A percentile compares a stretch with the other conserved stretches of the same genome.
Evolutionary conservation across 2,113 vertebrate species (phyloP).

Genomic region (Bostrychus sinensis): DNA sequence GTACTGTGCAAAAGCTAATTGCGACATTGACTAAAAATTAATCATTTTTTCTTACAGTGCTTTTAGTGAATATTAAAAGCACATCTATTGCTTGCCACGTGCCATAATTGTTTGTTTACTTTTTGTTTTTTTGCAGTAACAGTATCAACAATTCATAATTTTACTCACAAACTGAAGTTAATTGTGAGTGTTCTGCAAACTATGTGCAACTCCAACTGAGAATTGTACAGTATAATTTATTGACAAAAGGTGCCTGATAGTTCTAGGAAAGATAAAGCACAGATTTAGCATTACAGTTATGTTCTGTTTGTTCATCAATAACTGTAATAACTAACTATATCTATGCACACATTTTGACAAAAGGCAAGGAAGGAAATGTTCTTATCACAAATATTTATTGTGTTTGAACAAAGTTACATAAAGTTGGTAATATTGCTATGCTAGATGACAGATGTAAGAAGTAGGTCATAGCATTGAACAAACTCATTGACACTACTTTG

Average conservation of each 20-base stretch:
- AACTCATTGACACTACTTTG: conserved; percentile 54
- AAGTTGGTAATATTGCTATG: conserved; percentile 35
- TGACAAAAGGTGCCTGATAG: no score
- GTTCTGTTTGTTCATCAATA: no score
- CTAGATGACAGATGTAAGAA: conserved; percentile 65
- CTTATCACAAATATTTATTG: conserved; percentile 22
- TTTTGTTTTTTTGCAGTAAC: no score
- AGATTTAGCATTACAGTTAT: no score
- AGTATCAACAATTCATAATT: no score
- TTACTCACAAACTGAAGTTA: no score
- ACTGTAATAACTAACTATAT: not conserved
- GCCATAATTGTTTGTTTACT: no score
- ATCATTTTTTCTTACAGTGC: not conserved
- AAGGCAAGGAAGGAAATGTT: conserved; percentile 16
- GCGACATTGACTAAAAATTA: not conserved
- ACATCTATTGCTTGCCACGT: not conserved
- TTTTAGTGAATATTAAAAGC: not conserved
- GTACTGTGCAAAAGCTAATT: not conserved
- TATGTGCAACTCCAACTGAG: no score
- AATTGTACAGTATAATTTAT: no score
- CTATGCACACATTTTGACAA: not conserved
- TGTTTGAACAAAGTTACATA: conserved; percentile 35
- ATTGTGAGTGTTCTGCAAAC: no score
- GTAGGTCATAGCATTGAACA: conserved; percentile 67
- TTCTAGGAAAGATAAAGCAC: no score